Percentiles rank a stretch among this genome's conserved stretches.
Conservation (phyloP, 2,888 invertebrate genomes). For the Amaurobius ferox region DNA sequence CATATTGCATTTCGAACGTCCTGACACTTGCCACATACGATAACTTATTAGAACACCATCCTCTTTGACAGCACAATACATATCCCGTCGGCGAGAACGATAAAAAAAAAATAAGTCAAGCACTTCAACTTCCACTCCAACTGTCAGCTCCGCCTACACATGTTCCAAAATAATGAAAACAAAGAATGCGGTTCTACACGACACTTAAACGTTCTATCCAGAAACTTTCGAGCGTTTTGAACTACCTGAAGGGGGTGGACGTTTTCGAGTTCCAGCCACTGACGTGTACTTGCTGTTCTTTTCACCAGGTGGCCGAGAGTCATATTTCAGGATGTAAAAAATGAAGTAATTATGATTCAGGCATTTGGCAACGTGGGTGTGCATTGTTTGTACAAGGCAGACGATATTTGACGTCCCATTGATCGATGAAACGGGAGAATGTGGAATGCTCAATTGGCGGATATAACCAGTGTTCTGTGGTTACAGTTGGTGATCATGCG, state of each 20-base stretch:
- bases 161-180: not conserved
- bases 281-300: not conserved
- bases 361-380: not conserved
- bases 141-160: not conserved
- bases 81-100: not conserved
- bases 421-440: not conserved
- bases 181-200: not conserved
- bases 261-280: not conserved
- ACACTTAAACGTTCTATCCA: not conserved
- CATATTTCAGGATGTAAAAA: slow-evolving; percentile 1
- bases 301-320: not conserved
- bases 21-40: not conserved
- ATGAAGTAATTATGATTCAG: slow-evolving; percentile 2
- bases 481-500: not conserved
- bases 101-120: not conserved
- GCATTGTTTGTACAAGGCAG: slow-evolving; percentile 3
- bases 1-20: not conserved
- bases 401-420: not conserved
- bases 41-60: not conserved
- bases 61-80: not conserved
- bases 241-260: not conserved
- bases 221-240: not conserved
- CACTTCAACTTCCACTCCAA: not conserved
- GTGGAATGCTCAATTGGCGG: not conserved
- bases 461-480: not conserved